Base-by-base conservation (phyloP, 2,113 vertebrate genomes). In the Pelecanus crispus region DNA sequence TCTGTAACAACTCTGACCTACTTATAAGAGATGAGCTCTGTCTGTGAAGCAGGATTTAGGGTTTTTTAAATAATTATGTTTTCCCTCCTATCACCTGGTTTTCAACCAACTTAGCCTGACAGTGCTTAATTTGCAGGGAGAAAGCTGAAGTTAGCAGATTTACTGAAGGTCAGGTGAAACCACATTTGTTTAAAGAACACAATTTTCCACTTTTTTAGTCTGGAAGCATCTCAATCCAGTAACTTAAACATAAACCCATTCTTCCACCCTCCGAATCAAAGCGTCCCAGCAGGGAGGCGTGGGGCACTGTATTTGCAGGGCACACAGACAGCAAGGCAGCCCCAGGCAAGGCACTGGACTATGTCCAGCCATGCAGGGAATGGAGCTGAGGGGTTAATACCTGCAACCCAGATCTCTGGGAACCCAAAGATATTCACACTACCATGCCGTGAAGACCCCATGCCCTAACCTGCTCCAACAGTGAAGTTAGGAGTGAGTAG, bases 331-430 rank as follows among this genome's bases (percentile, higher is more conserved):
- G 44, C 34, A 47, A 80, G 45, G 61, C 59, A 81, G 50, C 6
- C 44, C 65, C 65, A 74, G 55, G 42, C 11, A 63, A 59, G 42
- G 71, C 38, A 49, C 52, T 55, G 52, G 18, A 38, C 56, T 56
- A 5, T 0, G 0, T 59, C 38, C 16, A 29, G 40, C 40, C 49
- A n/a, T 0, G 4, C 58, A 24, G 40, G 40, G 47, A 80, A 17
- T 4, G 2, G 58, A 66, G 49, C 40, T 52, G 62, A 88, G 45
- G 8, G 19, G 13, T 73, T 58, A 17, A 45, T 34, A 45, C 34
- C 15, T 67, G 38, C 74, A 67, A 18, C n/a, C 38, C 44, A 22
- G 62, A 38, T 29, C 34, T 47, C 68, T 4, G 0, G 12, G 63
- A 87, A 50, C 8, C 5, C 29, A 19, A 44, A 86, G 16, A 36